These are phyloP conservation scores for Anthopleura sola DNA, from an alignment of 64 coral and sea anemone species.

Conservation along the genomic window DNA sequence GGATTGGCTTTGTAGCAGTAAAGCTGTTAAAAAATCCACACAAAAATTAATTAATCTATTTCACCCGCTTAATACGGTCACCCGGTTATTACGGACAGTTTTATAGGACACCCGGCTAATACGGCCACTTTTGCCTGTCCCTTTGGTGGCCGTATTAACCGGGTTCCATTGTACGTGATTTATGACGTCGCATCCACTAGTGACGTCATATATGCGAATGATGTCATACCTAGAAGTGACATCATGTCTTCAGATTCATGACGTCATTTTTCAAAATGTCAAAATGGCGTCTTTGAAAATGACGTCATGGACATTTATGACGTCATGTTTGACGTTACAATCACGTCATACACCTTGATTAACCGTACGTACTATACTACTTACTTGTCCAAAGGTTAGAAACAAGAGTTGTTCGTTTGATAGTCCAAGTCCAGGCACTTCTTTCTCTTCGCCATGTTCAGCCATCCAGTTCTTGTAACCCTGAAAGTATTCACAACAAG, in stretches of 20 bases:
- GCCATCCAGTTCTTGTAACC: conserved; percentile 53
- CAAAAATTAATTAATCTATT: background rate
- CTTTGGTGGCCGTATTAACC: too few relatives aligned
- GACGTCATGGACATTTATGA: too few relatives aligned
- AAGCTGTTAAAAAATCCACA: background rate
- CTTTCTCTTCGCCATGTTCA: conserved; percentile 32
- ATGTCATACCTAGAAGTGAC: background rate
- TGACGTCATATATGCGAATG: background rate
- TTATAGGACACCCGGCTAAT: too few relatives aligned
- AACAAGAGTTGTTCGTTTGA: conserved; percentile 53
- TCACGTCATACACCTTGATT: background rate
- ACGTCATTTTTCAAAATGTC: too few relatives aligned
- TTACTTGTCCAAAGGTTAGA: conserved; percentile 46
- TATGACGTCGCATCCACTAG: background rate
- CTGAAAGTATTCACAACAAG: background rate
- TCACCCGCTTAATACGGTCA: too few relatives aligned
- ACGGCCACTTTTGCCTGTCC: too few relatives aligned
- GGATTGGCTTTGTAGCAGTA: conserved; percentile 20
- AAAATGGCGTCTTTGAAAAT: too few relatives aligned
- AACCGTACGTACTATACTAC: background rate
- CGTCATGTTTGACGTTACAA: background rate
- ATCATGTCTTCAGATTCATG: background rate
- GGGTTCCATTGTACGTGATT: too few relatives aligned
- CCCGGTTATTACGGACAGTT: too few relatives aligned
- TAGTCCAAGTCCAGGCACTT: conserved; percentile 29